Conservation (phyloP, 2,113 vertebrate species). For the Abramis brama region DNA sequence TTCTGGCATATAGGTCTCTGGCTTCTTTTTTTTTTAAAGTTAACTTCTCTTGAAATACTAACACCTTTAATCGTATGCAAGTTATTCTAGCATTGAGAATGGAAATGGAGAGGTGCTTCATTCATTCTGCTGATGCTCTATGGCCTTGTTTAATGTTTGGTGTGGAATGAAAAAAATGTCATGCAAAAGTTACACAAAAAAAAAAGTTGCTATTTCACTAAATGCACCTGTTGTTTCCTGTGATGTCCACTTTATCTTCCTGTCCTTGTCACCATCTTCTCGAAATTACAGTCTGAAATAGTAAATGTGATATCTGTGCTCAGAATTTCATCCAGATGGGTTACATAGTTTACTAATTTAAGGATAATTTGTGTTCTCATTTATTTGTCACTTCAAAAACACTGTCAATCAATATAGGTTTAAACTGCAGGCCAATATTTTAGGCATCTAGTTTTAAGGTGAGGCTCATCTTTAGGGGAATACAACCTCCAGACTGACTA, state of each 20-base stretch:
- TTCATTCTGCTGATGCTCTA: constrained; percentile 53
- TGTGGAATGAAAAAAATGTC: constrained; percentile 32
- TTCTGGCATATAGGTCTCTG: constrained; percentile 30
- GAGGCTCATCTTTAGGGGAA: not conserved
- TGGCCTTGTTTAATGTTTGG: constrained; percentile 56
- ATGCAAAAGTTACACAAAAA: constrained; percentile 33
- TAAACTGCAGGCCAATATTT: not conserved
- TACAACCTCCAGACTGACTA: not conserved
- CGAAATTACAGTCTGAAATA: not conserved
- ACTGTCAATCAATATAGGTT: not conserved
- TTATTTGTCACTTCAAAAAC: not conserved
- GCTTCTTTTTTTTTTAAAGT: constrained; percentile 17
- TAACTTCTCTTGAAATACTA: constrained; percentile 38
- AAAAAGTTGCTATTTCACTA: constrained; percentile 45
- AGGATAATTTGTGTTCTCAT: not conserved
- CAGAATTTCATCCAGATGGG: not conserved
- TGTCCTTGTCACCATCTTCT: constrained; percentile 36
- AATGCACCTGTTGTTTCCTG: constrained; percentile 47
- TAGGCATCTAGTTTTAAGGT: not conserved
- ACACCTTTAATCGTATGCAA: constrained; percentile 65
- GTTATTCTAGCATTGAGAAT: constrained; percentile 60
- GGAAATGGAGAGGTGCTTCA: constrained; percentile 29
- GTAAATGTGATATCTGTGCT: not conserved
- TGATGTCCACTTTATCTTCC: constrained; percentile 41
- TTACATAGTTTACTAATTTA: not conserved